phyloP scores from a whole-genome alignment of 1,140 invertebrate species.

The Platyura marginata region DNA sequence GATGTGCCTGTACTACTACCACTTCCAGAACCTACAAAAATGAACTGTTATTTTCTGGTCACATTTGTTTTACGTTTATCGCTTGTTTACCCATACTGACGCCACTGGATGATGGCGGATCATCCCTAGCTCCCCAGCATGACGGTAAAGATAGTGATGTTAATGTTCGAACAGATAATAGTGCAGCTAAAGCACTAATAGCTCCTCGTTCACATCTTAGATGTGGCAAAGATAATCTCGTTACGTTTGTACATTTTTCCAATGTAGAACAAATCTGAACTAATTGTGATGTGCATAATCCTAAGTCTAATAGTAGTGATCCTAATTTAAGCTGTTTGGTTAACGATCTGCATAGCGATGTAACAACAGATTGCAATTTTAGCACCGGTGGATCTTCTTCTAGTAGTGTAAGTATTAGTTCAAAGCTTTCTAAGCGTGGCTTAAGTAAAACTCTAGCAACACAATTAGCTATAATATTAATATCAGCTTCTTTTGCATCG shows the following conservation, averaged over 20 bases:
- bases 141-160: constrained; percentile 32
- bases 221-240: constrained; percentile 33
- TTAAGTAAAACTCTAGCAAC: constrained; percentile 27
- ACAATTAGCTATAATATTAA: constrained; percentile 24
- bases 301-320: constrained; percentile 31
- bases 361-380: constrained; percentile 31
- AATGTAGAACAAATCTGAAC: constrained; percentile 27
- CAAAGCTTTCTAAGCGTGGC: constrained; percentile 27
- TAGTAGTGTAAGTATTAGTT: constrained; percentile 29
- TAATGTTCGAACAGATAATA: constrained; percentile 27
- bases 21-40: constrained; percentile 23
- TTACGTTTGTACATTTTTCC: constrained; percentile 27
- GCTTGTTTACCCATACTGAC: constrained; percentile 29
- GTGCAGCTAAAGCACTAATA: constrained; percentile 25
- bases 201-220: constrained; percentile 33
- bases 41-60: no score
- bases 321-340: constrained; percentile 22
- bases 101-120: constrained; percentile 28
- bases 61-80: no score
- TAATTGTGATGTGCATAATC: constrained; percentile 30
- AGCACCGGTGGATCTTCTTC: constrained; percentile 29
- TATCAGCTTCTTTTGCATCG: constrained; percentile 26
- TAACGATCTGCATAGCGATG: constrained; percentile 28
- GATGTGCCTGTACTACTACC: constrained; percentile 22
- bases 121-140: constrained; percentile 28